Base-by-base conservation (phyloP, 2,113 vertebrate species). In the Hydropotes inermis region DNA sequence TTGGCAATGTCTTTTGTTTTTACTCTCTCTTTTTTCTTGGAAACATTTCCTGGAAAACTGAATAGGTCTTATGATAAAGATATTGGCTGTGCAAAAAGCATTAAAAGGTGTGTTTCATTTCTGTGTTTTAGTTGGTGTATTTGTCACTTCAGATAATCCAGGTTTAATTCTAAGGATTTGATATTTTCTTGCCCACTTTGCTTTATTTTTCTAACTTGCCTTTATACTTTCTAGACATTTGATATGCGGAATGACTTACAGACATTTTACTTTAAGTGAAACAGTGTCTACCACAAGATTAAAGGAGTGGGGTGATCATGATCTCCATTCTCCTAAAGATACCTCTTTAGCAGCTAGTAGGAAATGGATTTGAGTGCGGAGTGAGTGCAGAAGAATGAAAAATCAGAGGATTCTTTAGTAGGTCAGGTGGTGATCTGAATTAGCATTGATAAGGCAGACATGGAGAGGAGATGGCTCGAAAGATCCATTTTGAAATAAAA, bases 361-460 rank as follows among this genome's bases (percentile, higher is more conserved):
- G 17, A 95, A 87, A 55, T 25, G 27, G 17, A 76, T 74, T 64
- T 79, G 10, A 0, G 5, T 21, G 11, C 19, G 1, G 7, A 6
- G 2, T 47, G 25, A 76, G 1, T 10, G 7, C 30, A 50, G 45
- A 28, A 36, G 3, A 30, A 12, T 15, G 64, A 15, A 3, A 82
- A 92, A 33, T 2, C 1, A 0, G 43, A 82, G 14, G 8, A 21
- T 23, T 47, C 1, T 55, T 27, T 28, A 11, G 3, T 6, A 95
- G 19, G 19, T 58, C 8, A 55, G 1, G 1, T 17, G n/a, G 28
- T 43, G 17, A 47, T 54, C 6, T 58, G 23, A 83, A 50, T 1
- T n/a, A 14, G 14, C 13, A 12, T 0, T 4, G 2, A n/a, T 0
- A 5, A 10, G 25, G 16, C 43, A 33, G 14, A 7, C 6, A 89